phyloP scores from a whole-genome alignment of 2,113 vertebrate genomes.

The Jaculus jaculus region DNA sequence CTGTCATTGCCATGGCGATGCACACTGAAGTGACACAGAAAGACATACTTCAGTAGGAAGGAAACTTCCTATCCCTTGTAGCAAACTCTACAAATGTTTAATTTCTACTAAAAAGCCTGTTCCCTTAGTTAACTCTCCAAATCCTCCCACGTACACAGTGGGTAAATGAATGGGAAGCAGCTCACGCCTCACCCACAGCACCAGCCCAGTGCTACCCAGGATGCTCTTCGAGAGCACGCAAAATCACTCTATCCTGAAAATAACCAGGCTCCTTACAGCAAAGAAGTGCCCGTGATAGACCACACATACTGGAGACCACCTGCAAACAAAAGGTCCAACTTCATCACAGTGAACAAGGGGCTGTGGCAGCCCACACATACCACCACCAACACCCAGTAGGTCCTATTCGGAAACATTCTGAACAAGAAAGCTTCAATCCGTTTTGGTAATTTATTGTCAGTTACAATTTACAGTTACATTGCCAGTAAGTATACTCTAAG shows the following conservation, averaged over 20 bases:
- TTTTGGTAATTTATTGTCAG: neutral
- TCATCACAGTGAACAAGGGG: neutral
- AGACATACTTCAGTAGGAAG: slow-evolving; percentile 35
- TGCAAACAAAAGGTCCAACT: neutral
- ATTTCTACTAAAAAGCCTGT: neutral
- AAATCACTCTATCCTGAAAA: slow-evolving; percentile 40
- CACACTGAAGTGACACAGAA: slow-evolving; percentile 81
- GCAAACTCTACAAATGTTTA: neutral
- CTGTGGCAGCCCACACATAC: neutral
- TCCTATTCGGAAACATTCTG: neutral
- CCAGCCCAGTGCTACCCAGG: too few species aligned
- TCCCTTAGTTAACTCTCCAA: neutral
- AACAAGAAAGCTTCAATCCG: neutral
- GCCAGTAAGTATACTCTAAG: neutral
- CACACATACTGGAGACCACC: neutral
- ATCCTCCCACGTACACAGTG: neutral
- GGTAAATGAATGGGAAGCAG: neutral
- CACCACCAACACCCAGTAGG: neutral
- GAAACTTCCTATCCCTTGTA: neutral
- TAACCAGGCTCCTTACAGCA: slow-evolving; percentile 61
- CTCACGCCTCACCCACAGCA: neutral
- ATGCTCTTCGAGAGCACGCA: slow-evolving; percentile 25
- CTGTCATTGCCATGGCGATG: slow-evolving; percentile 97
- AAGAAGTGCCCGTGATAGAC: neutral
- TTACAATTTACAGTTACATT: slow-evolving; percentile 21